Evolutionary conservation across 2,113 vertebrate genomes (phyloP).

Genomic region (Esox niger): DNA sequence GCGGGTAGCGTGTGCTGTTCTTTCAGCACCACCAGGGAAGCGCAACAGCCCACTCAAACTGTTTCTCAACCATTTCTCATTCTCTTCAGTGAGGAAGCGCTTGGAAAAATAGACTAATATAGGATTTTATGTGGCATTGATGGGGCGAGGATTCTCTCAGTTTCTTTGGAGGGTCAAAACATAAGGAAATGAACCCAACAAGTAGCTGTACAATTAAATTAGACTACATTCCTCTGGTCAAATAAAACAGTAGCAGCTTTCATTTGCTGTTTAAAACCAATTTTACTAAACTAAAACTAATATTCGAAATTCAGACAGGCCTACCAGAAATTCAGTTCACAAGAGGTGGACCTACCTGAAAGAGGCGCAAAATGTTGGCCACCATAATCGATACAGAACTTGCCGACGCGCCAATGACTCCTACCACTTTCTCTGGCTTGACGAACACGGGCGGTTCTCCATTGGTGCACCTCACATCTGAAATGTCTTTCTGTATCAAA

Average conservation of each 20-base stretch:
- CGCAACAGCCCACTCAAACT: slow-evolving; percentile 54
- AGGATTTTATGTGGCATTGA: neutral
- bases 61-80: slow-evolving; percentile 25
- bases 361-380: slow-evolving; percentile 96
- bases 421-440: slow-evolving; percentile 96
- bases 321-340: neutral
- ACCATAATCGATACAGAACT: slow-evolving; percentile 99
- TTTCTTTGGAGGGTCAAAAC: neutral
- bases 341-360: slow-evolving; percentile 83
- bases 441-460: slow-evolving; percentile 95
- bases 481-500: slow-evolving; percentile 96
- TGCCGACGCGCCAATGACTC: slow-evolving; percentile 93
- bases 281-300: neutral
- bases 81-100: neutral
- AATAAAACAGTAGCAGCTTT: too few relatives aligned
- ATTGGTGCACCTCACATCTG: slow-evolving; percentile 96
- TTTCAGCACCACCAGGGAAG: slow-evolving; percentile 62
- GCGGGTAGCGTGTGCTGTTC: slow-evolving; percentile 58
- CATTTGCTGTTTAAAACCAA: neutral
- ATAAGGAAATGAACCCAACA: neutral
- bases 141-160: neutral
- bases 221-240: too few relatives aligned
- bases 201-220: neutral
- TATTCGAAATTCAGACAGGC: too few relatives aligned
- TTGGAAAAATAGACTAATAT: neutral